Percentiles rank a stretch among this genome's conserved stretches.
Evolutionary conservation across 2,797 vertebrate species (phyloP).

Genomic region (Simalia tracyae): DNA sequence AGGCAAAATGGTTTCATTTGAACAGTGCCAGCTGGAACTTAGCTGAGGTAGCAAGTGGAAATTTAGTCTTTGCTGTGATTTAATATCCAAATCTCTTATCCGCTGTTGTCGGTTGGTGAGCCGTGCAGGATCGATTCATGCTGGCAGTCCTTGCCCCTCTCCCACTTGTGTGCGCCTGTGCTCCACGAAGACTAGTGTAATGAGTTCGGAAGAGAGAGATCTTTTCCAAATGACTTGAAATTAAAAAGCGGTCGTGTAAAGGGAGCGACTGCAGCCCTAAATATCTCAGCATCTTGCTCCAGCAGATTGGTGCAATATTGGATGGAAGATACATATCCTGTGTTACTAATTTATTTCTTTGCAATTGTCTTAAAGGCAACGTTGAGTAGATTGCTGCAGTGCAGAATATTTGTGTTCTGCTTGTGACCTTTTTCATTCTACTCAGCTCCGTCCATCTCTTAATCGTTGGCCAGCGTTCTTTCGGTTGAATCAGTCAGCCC

Average conservation of each 20-base stretch:
- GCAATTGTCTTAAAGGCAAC: background rate
- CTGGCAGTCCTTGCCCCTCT: background rate
- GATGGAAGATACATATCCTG: background rate
- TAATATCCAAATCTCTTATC: background rate
- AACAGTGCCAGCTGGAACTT: background rate
- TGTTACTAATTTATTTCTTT: background rate
- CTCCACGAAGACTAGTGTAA: rapidly evolving
- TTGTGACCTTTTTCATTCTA: background rate
- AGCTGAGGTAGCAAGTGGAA: background rate
- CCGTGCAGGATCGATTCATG: background rate
- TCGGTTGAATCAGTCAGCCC: background rate
- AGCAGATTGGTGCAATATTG: background rate
- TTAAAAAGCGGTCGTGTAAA: background rate
- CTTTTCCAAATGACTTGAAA: background rate
- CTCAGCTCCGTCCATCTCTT: background rate
- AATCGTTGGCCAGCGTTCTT: background rate
- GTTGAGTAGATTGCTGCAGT: background rate
- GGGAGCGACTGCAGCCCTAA: too few relatives aligned
- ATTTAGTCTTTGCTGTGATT: background rate
- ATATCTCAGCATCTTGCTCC: background rate
- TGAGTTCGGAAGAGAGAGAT: background rate
- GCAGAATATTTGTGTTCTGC: background rate
- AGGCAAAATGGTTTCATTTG: background rate
- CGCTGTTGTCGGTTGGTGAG: background rate
- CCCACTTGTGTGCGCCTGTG: too few relatives aligned